Conservation (phyloP, 2,797 vertebrate species). For the Labeo calbasu region DNA sequence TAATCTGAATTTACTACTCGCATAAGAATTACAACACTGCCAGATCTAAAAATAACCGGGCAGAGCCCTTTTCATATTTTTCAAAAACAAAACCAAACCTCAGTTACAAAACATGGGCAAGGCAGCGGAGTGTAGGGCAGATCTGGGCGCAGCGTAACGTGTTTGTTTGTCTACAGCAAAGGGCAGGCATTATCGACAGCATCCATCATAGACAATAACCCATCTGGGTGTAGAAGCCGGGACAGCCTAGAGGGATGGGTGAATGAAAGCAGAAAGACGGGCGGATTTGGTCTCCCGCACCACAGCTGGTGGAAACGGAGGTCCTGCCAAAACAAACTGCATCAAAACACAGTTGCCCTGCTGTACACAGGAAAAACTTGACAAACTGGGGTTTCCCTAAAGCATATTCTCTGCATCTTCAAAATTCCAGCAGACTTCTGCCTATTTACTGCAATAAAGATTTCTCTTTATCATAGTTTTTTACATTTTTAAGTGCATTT, state of each 20-base stretch:
- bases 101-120: constrained; percentile 64
- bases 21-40: constrained; percentile 52
- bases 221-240: constrained; percentile 37
- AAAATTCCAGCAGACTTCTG: background rate
- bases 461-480: background rate
- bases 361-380: constrained; percentile 12
- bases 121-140: constrained; percentile 44
- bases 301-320: constrained; percentile 35
- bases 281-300: constrained; percentile 31
- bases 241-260: constrained; percentile 17
- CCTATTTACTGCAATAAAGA: background rate
- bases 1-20: constrained; percentile 46
- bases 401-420: background rate
- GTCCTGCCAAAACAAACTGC: constrained; percentile 44
- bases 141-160: constrained; percentile 6
- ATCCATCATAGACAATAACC: constrained; percentile 45
- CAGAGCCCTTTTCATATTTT: constrained; percentile 65
- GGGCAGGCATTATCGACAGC: constrained; percentile 41
- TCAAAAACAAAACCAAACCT: constrained; percentile 22
- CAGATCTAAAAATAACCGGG: constrained; percentile 69
- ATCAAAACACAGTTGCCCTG: constrained; percentile 22
- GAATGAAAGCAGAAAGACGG: constrained; percentile 33
- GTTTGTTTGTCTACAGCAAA: constrained; percentile 31
- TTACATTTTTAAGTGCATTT: background rate
- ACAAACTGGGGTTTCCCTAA: constrained; percentile 10